Conservation (phyloP, 2,888 invertebrate species). For the Nephrotoma appendiculata region DNA sequence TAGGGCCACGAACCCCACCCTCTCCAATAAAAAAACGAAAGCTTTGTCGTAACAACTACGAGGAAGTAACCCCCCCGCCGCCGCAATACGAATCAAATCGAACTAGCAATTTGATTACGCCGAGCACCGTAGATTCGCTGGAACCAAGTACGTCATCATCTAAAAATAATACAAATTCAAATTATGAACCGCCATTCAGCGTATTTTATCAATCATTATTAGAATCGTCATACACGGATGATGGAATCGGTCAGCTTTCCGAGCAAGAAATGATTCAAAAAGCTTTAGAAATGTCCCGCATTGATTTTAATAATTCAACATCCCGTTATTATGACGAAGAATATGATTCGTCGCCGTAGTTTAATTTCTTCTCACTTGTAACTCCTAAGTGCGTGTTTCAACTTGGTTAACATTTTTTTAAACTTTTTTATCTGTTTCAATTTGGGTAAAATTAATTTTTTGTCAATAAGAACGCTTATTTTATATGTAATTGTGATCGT, state of each 20-base stretch:
- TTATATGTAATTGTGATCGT: too few relatives aligned
- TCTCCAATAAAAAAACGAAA: background rate
- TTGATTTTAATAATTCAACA: conserved; percentile 21
- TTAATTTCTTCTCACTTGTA: background rate
- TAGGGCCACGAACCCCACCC: background rate
- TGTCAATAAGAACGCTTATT: too few relatives aligned
- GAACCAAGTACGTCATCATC: background rate
- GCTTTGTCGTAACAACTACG: background rate
- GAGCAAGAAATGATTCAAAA: conserved; percentile 32
- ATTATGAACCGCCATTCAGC: conserved; percentile 14
- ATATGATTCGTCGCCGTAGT: background rate
- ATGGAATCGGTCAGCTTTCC: conserved; percentile 20
- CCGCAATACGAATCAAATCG: background rate
- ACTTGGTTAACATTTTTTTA: too few relatives aligned
- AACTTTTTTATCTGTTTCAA: too few relatives aligned
- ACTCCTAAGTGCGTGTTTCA: too few relatives aligned
- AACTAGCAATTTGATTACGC: background rate
- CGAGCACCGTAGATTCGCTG: background rate
- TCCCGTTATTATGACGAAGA: background rate
- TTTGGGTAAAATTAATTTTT: too few relatives aligned
- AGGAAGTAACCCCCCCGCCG: background rate
- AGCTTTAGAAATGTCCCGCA: conserved; percentile 31
- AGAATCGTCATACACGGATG: conserved; percentile 29
- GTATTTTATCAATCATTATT: conserved; percentile 31
- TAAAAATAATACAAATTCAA: background rate